Evolutionary conservation across 2,888 invertebrate species (phyloP), one percentile per base, ranked within the genome.

Genomic region (Drosophila crucigera): DNA sequence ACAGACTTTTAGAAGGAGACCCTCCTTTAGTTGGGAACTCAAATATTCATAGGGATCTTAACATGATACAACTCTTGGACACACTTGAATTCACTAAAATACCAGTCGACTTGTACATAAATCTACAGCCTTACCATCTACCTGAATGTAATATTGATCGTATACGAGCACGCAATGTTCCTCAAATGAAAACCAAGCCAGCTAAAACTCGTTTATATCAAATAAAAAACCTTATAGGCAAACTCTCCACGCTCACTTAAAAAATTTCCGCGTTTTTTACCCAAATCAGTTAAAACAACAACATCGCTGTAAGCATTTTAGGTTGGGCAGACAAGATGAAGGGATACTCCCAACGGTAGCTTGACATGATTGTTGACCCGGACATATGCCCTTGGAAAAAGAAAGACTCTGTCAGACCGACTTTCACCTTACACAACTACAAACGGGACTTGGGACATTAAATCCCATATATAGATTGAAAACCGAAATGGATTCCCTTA

Each of bases 101-200:
- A 35, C 14, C 14, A 37, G 0, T 37, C 37, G 16, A 37, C 14
- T 37, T 37, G 16, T 37, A 2, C 2, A 39, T n/a, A 9, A 0
- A 39, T 39, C n/a, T 10, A 41, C 41, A 41, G 10, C 41, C n/a
- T 4, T 41, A 4, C 2, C 1, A 41, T 4, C 10, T n/a, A 4
- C 41, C n/a, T 41, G n/a, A 41, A 41, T 41, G 41, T n/a, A 10
- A 41, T 41, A n/a, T 41, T 41, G 39, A n/a, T 41, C 39, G 39
- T n/a, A 41, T 4, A 9, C n/a, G 10, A n/a, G n/a, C 41, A 41
- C 41, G 41, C 41, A 41, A 41, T 41, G 4, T n/a, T 41, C 41
- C 41, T 10, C n/a, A n/a, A 10, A 41, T 4, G 0, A 0, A n/a
- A 41, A 41, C n/a, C 0, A 10, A 41, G 0, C 10, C 10, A 41